Conservation (phyloP, 2,113 vertebrate species). For the Holacanthus passer region DNA sequence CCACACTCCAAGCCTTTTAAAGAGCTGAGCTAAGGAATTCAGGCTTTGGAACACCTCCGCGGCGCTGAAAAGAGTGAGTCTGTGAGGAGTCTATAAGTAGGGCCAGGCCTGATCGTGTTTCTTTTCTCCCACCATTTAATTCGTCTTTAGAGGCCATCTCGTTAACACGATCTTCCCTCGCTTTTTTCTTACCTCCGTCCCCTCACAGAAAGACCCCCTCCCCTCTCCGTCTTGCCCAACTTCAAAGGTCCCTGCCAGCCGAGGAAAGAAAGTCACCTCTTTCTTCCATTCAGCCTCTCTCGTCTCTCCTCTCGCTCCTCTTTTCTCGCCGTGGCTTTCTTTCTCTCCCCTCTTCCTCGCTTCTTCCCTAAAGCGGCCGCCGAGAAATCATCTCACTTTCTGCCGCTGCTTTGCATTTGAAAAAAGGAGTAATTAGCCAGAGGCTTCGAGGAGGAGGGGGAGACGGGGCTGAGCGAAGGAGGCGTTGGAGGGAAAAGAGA, state of each 20-base stretch:
- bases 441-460: slow-evolving; percentile 58
- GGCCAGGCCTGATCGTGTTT: slow-evolving; percentile 83
- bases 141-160: slow-evolving; percentile 87
- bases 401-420: slow-evolving; percentile 85
- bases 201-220: slow-evolving; percentile 43
- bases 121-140: slow-evolving; percentile 87
- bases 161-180: slow-evolving; percentile 87
- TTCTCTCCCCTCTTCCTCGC: slow-evolving; percentile 51
- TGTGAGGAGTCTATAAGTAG: slow-evolving; percentile 85
- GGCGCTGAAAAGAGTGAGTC: slow-evolving; percentile 81
- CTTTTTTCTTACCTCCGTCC: slow-evolving; percentile 70
- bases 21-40: slow-evolving; percentile 84
- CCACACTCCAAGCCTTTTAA: slow-evolving; percentile 82
- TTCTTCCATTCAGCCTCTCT: slow-evolving; percentile 77
- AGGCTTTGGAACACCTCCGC: slow-evolving; percentile 82
- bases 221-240: slow-evolving; percentile 69
- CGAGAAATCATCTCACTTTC: slow-evolving; percentile 88
- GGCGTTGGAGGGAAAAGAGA: slow-evolving; percentile 39
- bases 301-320: slow-evolving; percentile 67
- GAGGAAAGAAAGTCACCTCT: slow-evolving; percentile 86
- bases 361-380: slow-evolving; percentile 71
- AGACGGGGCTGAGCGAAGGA: slow-evolving; percentile 33
- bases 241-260: slow-evolving; percentile 82
- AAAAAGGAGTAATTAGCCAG: slow-evolving; percentile 86
- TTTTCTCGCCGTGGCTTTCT: slow-evolving; percentile 72